Evolutionary conservation across 2,113 vertebrate genomes (phyloP).

Genomic region (Isurus oxyrinchus): DNA sequence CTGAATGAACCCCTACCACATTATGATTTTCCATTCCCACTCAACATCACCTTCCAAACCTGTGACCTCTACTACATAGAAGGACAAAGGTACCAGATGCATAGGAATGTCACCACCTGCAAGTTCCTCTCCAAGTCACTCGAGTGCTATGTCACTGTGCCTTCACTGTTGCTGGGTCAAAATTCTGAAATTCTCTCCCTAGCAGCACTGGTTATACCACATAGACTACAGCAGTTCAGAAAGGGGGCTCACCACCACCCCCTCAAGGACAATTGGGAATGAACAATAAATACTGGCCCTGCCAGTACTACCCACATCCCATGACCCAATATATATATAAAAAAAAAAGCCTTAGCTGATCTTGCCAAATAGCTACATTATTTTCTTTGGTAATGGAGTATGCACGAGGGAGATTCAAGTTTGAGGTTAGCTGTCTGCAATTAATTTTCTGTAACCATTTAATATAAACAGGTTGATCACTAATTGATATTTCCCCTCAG

Average conservation of each 20-base stretch:
- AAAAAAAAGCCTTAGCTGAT: neutral
- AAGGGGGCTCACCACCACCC: too few relatives aligned
- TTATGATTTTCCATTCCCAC: neutral
- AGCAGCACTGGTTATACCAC: too few relatives aligned
- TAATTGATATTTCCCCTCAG: neutral
- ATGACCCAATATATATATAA: neutral
- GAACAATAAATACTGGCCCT: too few relatives aligned
- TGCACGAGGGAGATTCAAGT: neutral
- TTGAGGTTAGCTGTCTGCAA: conserved; percentile 4
- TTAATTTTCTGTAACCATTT: neutral
- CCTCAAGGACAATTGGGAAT: too few relatives aligned
- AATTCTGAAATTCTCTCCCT: too few relatives aligned
- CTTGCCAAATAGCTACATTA: neutral
- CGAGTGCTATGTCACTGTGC: too few relatives aligned
- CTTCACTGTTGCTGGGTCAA: too few relatives aligned
- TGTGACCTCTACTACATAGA: too few relatives aligned
- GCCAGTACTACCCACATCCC: neutral
- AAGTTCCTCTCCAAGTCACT: too few relatives aligned
- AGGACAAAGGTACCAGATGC: too few relatives aligned
- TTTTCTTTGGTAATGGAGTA: neutral
- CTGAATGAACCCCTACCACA: neutral
- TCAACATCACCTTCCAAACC: neutral
- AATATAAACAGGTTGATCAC: neutral
- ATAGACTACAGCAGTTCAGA: too few relatives aligned
- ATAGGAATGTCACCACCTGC: too few relatives aligned